These are phyloP conservation scores for Carabus problematicus DNA, from an alignment of 2,888 invertebrate species.

Conservation along the genomic window DNA sequence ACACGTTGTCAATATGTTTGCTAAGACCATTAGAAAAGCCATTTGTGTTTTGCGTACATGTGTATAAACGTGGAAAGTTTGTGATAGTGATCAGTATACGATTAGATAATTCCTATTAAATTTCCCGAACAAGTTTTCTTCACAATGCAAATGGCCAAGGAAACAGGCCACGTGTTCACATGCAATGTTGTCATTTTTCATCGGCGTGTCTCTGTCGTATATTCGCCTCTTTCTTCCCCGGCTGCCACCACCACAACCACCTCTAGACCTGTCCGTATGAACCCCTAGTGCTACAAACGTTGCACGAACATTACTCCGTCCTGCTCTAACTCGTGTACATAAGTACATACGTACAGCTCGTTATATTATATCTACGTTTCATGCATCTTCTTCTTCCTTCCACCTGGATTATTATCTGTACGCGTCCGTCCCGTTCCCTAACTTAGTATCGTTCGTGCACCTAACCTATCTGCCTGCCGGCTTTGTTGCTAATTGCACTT, in stretches of 20 bases:
- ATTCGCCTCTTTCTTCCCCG: neutral
- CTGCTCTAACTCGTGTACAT: too few species aligned
- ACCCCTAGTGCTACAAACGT: neutral
- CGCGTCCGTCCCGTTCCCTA: neutral
- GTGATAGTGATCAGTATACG: slow-evolving; percentile 29
- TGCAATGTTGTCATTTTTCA: slow-evolving; percentile 40
- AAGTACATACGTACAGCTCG: too few species aligned
- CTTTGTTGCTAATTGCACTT: slow-evolving; percentile 25
- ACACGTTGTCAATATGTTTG: slow-evolving; percentile 39
- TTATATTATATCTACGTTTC: too few species aligned
- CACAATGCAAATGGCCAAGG: slow-evolving; percentile 37
- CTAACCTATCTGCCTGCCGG: slow-evolving; percentile 1
- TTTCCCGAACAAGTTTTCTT: slow-evolving; percentile 35
- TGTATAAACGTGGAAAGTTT: slow-evolving; percentile 29
- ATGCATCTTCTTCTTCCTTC: neutral
- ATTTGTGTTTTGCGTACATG: slow-evolving; percentile 15
- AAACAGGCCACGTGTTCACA: slow-evolving; percentile 30
- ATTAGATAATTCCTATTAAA: slow-evolving; percentile 39
- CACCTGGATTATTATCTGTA: neutral
- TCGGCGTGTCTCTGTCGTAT: slow-evolving; percentile 5
- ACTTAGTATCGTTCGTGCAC: too few species aligned
- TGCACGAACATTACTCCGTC: too few species aligned
- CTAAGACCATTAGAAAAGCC: slow-evolving; percentile 18
- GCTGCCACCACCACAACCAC: neutral
- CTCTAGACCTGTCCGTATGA: neutral